Base-by-base conservation (phyloP, 2,113 vertebrate species). In the Orientallactaga bullata region DNA sequence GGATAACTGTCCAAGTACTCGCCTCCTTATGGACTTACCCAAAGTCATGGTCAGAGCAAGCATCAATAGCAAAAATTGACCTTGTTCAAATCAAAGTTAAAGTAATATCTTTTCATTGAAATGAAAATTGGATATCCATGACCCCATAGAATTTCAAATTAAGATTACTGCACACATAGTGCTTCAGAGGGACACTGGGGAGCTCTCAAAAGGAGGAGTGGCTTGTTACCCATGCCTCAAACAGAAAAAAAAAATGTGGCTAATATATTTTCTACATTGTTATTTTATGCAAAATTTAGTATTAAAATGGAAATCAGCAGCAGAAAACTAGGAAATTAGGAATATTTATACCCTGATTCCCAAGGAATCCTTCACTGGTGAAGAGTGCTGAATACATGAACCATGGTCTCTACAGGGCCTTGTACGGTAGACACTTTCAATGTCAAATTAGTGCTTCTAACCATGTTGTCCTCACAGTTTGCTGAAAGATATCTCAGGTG, bases 91-190 rank as follows among this genome's bases (percentile, higher is more conserved):
- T 35, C 82, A 72, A 83, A 88, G 82, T 63, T 51, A 78, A 89
- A 84, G 92, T 42, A 87, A 61, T 86, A 88, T 69, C 12, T 69
- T 95, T 78, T 47, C 63, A 65, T 0, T 58, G 23, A 47, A 82
- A 78, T 26, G 16, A 18, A 90, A 85, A 88, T 47, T 61, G 32
- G n/a, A 94, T 79, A 79, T 76, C 71, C 78, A 90, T 72, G 72
- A 81, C 26, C 26, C 20, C 47, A 68, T 32, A 65, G 66, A 32
- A 74, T 91, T 95, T 85, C 92, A 91, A 84, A 81, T 77, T 89
- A 87, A 89, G 63, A 94, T 60, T 68, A 78, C 2, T 68, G 10
- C 37, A 32, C 28, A 32, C 5, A 35, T 9, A 66, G 7, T 17
- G 8, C 68, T 90, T 85, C 79, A 71, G 17, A 79, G 35, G 32